Percentiles rank a stretch among this genome's conserved stretches.
Conservation (phyloP, 2,113 vertebrate species). For the Podilymbus podiceps region DNA sequence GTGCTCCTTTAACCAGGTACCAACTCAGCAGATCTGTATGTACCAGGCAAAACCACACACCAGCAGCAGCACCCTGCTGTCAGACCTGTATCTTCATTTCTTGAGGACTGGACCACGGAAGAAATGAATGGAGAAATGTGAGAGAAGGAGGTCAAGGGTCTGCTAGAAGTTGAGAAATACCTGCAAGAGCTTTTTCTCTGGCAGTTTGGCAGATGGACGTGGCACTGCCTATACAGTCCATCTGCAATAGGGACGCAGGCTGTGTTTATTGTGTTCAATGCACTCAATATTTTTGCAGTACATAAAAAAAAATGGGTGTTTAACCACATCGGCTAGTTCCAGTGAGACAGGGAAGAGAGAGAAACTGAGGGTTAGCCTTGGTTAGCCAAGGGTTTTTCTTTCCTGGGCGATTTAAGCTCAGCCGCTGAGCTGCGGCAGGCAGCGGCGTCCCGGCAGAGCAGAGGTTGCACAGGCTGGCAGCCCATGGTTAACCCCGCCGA, state of each 20-base stretch:
- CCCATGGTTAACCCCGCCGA: not conserved
- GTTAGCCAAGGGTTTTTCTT: not conserved
- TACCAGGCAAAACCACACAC: not conserved
- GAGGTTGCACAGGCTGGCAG: not conserved
- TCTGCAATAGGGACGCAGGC: not conserved
- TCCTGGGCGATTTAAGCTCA: not conserved
- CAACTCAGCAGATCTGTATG: not conserved
- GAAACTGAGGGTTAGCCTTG: not conserved
- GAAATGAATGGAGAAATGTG: not conserved
- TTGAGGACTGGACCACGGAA: not conserved
- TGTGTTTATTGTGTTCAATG: fast-evolving
- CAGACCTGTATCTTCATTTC: not conserved
- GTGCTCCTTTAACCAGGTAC: not conserved
- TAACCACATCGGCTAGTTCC: not conserved
- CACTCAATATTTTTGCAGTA: not conserved
- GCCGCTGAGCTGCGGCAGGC: not conserved
- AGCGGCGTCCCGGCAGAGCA: not conserved
- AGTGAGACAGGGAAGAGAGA: not conserved
- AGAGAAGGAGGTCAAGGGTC: not conserved
- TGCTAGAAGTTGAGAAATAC: not conserved
- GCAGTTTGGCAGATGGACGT: not conserved
- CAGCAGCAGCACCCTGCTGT: not conserved
- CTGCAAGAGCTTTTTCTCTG: not conserved
- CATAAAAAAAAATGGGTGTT: not conserved
- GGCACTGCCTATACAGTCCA: not conserved